Evolutionary conservation across 2,888 invertebrate species (phyloP).

Genomic region (Acanthoscelides obtectus): DNA sequence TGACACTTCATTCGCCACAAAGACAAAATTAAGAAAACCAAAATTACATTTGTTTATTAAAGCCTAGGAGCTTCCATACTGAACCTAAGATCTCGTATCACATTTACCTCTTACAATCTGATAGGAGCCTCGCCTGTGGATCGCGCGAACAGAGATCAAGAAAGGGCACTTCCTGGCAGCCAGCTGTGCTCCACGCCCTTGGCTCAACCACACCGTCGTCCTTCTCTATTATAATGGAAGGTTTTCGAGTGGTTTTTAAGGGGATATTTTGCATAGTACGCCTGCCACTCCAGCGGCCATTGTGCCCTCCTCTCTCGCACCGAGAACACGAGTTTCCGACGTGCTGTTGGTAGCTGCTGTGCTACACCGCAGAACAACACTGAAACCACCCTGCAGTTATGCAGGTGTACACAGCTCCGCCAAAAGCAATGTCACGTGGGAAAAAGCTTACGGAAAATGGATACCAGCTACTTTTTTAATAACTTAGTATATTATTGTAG

Average conservation of each 20-base stretch:
- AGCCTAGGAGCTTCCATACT: too few relatives aligned
- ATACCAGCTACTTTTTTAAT: too few relatives aligned
- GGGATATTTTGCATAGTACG: slow-evolving; percentile 33
- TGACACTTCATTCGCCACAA: too few relatives aligned
- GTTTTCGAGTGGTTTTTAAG: slow-evolving; percentile 27
- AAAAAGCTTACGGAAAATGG: too few relatives aligned
- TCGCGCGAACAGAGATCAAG: background rate
- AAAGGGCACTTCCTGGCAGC: background rate
- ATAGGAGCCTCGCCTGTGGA: background rate
- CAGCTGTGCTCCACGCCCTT: background rate
- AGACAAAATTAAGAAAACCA: too few relatives aligned
- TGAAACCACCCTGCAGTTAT: background rate
- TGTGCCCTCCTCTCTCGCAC: slow-evolving; percentile 19
- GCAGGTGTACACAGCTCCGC: background rate
- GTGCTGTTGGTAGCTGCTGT: too few relatives aligned
- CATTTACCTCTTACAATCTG: background rate
- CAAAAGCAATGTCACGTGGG: too few relatives aligned
- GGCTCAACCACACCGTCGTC: slow-evolving; percentile 5
- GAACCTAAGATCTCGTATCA: background rate
- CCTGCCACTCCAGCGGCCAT: slow-evolving; percentile 27
- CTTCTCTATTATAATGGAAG: slow-evolving; percentile 23
- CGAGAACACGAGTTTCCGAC: background rate
- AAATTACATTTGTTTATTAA: too few relatives aligned
- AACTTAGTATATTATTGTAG: too few relatives aligned
- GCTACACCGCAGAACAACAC: background rate